phyloP scores from a whole-genome alignment of 2,113 vertebrate species.

The Channa maculata region DNA sequence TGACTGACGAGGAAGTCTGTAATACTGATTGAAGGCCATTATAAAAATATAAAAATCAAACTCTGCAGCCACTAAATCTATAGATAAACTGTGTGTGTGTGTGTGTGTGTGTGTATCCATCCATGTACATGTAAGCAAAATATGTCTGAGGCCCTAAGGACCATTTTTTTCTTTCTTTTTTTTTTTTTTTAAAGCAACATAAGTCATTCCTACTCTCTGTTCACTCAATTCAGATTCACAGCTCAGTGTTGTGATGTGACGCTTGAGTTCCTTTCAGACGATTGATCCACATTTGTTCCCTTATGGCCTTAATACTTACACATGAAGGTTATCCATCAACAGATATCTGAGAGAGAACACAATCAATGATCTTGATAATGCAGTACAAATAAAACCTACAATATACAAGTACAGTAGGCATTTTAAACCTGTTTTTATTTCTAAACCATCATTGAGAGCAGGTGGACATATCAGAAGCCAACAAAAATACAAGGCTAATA shows the following conservation, averaged over 20 bases:
- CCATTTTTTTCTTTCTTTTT: too few species aligned
- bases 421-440: background rate
- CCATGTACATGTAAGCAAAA: too few species aligned
- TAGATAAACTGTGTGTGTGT: slow-evolving; percentile 20
- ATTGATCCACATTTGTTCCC: too few species aligned
- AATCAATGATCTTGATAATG: background rate
- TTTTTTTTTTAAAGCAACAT: slow-evolving; percentile 58
- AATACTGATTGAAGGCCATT: background rate
- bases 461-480: background rate
- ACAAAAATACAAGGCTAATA: background rate
- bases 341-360: background rate
- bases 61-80: background rate
- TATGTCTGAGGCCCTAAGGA: too few species aligned
- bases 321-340: too few species aligned
- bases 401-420: too few species aligned
- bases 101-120: slow-evolving; percentile 41
- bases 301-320: too few species aligned
- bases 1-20: background rate
- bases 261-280: slow-evolving; percentile 4
- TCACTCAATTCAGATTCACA: slow-evolving; percentile 37
- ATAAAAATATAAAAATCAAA: slow-evolving; percentile 8
- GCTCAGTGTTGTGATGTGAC: slow-evolving; percentile 29
- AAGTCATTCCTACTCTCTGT: slow-evolving; percentile 29
- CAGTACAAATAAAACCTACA: background rate
- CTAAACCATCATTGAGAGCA: background rate